Evolutionary conservation across 23 tunicate genomes (phyloP), one percentile per base, ranked within the genome.

Genomic region (Ascidia mentula): DNA sequence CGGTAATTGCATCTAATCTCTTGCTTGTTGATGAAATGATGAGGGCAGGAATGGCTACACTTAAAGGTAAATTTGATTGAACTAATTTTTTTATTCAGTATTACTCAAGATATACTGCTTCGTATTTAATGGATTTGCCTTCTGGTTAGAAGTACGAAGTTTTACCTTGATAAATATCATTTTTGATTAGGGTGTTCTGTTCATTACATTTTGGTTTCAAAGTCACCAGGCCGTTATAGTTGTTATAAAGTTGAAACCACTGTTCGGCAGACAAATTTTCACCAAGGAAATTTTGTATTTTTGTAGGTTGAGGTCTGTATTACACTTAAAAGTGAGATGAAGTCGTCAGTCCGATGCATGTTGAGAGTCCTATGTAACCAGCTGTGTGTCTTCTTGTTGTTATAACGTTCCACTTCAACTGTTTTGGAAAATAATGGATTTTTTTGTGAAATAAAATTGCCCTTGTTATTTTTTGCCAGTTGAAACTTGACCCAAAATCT

Each of bases 11-110:
- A 28, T 92, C 96, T 28, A 92, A 96, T 69, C 40, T 96, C 37
- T 85, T 96, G 30, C 85, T 96, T 32, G 96, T 96, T 31, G 99
- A 96, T 76, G 99, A 96, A 75, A 96, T 96, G 90, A 96, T 96
- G 99, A 81, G 99, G 81, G 99, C 99, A 18, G 99, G 99, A 28
- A 87, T 96, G 94, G 99, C 99, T 6, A 96, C 99, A 12, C 74
- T 96, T 76, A 96, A 96, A 82, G 97, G 98, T 75, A 28, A 7
- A 24, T 79, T 65, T 53, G 4, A 9, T 42, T 12, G 53, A 12
- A 9, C 53, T n/a, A n/a, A n/a, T n/a, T n/a, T n/a, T n/a, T n/a
- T n/a, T n/a, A n/a, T n/a, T n/a, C n/a, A n/a, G n/a, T n/a, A n/a
- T n/a, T n/a, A n/a, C n/a, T n/a, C n/a, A n/a, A n/a, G n/a, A n/a